phyloP scores from a whole-genome alignment of 2,113 vertebrate genomes.

The Semicossyphus pulcher region DNA sequence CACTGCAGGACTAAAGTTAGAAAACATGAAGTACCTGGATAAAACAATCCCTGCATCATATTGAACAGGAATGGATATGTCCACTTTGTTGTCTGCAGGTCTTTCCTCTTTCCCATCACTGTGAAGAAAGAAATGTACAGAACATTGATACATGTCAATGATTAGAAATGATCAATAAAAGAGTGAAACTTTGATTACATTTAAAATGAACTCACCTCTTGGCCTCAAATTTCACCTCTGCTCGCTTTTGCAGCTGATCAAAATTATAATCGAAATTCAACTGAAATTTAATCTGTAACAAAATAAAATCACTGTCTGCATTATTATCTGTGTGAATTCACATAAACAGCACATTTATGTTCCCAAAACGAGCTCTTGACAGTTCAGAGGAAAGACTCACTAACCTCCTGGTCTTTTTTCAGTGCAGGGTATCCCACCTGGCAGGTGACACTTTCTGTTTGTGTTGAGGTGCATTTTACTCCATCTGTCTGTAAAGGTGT shows the following conservation, averaged over 20 bases:
- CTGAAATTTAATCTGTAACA: conserved; percentile 85
- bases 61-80: conserved; percentile 82
- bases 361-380: no score
- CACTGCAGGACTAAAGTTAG: background rate
- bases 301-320: conserved; percentile 23
- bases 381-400: no score
- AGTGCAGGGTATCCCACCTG: conserved; percentile 90
- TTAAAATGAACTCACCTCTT: conserved; percentile 81
- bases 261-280: conserved; percentile 92
- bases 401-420: conserved; percentile 85
- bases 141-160: background rate
- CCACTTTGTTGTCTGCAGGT: conserved; percentile 83
- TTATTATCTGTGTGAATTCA: no score
- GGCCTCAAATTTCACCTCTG: conserved; percentile 83
- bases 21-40: conserved; percentile 81
- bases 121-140: conserved; percentile 22
- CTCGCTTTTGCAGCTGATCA: conserved; percentile 83
- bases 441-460: conserved; percentile 83
- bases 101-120: conserved; percentile 88
- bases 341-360: no score
- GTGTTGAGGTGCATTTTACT: conserved; percentile 86
- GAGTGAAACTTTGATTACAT: no score
- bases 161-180: no score
- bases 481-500: conserved; percentile 82
- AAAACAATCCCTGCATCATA: conserved; percentile 90